Base-by-base conservation (phyloP, 30 jellyfish, hydroid and myxozoan species). In the Hydra vulgaris region DNA sequence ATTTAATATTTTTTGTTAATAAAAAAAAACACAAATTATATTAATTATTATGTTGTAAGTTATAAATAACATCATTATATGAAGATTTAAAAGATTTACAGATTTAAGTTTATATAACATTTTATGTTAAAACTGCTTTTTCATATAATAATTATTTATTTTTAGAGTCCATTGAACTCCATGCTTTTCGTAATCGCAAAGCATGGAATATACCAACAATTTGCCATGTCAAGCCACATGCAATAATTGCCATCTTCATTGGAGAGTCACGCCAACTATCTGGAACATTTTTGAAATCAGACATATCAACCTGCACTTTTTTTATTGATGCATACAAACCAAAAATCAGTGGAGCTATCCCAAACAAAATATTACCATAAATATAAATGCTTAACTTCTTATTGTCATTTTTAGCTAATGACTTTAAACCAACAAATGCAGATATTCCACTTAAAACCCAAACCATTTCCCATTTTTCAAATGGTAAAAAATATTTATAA, bases 401-500 rank as follows among this genome's bases (percentile, higher is more conserved):
- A 19, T 20, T 76, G 61, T 76, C 79, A 82, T 86, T 91, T 66
- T 86, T 91, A n/a, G 89, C 66, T 79, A 91, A 53, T 24, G 95
- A 79, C 55, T 84, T 84, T 56, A 74, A 82, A 18, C 90, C 98
- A 76, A 91, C 22, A 71, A 53, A 91, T 0, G 98, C 95, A 75
- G 81, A 54, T 21, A 91, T 17, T 18, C 98, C 98, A 83, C 98
- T 91, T 4, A 83, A 25, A 12, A 91, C 70, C 98, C 98, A 91
- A 8, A 79, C 40, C 73, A 83, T 52, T 70, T 91, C 98, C 98
- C 98, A 91, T 18, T 26, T 24, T 27, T 54, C 88, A 1, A 88
- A 73, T 17, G 95, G 96, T 21, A 52, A 73, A 81, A 91, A 86
- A 79, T 81, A 83, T 1, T 74, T 66, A 27, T 67, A 91, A 86